Evolutionary conservation across 1,140 invertebrate species (phyloP), one percentile per base, ranked within the genome.

Genomic region (Drosophila punjabiensis): DNA sequence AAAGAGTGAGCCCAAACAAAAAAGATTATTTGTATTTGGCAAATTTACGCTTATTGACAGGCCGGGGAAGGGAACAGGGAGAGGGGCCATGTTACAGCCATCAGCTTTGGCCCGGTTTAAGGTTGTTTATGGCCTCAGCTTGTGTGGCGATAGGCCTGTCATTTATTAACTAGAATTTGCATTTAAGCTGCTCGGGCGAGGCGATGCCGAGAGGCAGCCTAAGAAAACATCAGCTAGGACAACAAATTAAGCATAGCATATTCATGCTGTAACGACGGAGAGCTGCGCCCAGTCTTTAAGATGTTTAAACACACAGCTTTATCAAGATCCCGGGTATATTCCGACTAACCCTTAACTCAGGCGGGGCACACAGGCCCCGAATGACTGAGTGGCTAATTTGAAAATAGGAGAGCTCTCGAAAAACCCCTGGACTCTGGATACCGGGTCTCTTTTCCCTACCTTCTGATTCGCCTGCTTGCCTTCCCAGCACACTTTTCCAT

Each of bases 21-120:
- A 76, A 76, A 77, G 68, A 85, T 85, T 82, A 90, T 85, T 85
- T 90, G 86, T 69, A 74, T 82, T 90, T 89, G 81, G 85, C 85
- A 89, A 89, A 89, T 89, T 90, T 89, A 79, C 85, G 86, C 85
- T 90, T 90, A 85, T 89, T 89, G 85, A 53, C 53, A 59, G 60
- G 20, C 41, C 16, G 13, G 45, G 45, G 50, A 20, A 11, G 37
- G 11, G 10, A n/a, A 16, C 4, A 30, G 24, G 24, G 2, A 16
- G 14, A 18, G 39, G 39, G 59, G 20, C 35, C 61, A 60, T 75
- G 76, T 62, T 85, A 66, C 43, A 56, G 45, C 43, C 74, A 76
- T 50, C 68, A 56, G 63, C 56, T 65, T 81, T 61, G 48, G 65
- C 45, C 59, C 50, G 55, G 61, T 59, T 61, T 79, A 47, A 50